Percentiles rank a stretch among this genome's conserved stretches.
These are phyloP conservation scores for Dryocosmus kuriphilus DNA, from an alignment of 2,888 invertebrate genomes.

Conservation along the genomic window DNA sequence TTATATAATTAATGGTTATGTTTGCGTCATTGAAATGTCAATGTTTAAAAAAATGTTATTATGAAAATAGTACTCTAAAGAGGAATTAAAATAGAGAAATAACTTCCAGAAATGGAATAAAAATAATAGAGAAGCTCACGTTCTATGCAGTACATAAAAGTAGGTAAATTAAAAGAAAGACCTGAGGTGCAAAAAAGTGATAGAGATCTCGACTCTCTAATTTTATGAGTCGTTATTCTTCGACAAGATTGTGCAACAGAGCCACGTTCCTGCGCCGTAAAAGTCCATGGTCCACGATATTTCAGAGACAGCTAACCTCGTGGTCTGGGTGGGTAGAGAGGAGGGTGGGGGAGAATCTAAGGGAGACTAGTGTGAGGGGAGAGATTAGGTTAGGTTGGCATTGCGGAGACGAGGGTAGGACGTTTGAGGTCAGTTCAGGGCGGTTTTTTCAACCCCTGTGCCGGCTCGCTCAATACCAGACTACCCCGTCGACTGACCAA, in stretches of 20 bases:
- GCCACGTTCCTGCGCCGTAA: background rate
- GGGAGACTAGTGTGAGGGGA: conserved; percentile 40
- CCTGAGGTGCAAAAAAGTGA: background rate
- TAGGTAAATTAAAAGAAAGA: background rate
- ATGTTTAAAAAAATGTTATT: too few species aligned
- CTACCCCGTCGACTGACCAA: conserved; percentile 75
- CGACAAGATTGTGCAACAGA: conserved; percentile 2
- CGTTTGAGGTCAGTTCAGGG: conserved; percentile 77
- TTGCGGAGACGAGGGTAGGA: conserved; percentile 76
- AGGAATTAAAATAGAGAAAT: too few species aligned
- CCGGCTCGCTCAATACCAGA: conserved; percentile 75
- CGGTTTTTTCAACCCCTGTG: conserved; percentile 76
- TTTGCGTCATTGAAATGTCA: too few species aligned
- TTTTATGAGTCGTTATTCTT: conserved; percentile 58
- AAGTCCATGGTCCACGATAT: conserved; percentile 37
- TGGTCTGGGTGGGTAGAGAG: conserved; percentile 12
- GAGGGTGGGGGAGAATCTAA: conserved; percentile 9
- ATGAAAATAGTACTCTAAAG: too few species aligned
- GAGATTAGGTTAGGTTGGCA: conserved; percentile 72
- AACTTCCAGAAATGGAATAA: background rate
- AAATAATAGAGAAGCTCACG: too few species aligned
- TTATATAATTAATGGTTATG: too few species aligned
- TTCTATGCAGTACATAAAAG: background rate
- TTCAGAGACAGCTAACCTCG: conserved; percentile 41
- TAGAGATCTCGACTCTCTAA: conserved; percentile 47